Conservation (phyloP, 2,113 vertebrate genomes). For the Regulus satrapa region DNA sequence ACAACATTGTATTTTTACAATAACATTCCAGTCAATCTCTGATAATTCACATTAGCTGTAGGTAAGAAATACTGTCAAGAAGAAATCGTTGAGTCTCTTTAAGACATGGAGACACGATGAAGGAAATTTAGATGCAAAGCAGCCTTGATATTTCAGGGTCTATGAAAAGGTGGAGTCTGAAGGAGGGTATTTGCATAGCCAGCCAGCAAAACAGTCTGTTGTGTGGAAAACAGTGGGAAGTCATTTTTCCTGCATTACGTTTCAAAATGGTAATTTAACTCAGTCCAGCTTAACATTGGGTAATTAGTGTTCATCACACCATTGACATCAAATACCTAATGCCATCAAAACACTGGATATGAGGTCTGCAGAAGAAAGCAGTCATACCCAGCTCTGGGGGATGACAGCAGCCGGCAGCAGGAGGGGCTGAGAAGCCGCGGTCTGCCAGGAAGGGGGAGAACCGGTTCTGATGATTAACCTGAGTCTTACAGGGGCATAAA, state of each 20-base stretch:
- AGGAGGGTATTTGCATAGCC: neutral
- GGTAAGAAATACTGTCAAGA: neutral
- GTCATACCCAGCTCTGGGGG: neutral
- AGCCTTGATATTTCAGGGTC: neutral
- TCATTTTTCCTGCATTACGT: neutral
- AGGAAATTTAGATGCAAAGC: neutral
- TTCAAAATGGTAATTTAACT: neutral
- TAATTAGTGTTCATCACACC: rapidly evolving
- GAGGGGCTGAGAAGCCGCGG: too few relatives aligned
- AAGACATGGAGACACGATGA: neutral
- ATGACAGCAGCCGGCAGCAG: rapidly evolving
- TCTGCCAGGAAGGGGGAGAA: neutral
- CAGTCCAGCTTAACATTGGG: rapidly evolving
- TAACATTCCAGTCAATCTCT: neutral
- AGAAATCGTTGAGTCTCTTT: neutral
- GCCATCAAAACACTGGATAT: neutral
- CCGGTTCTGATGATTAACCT: neutral
- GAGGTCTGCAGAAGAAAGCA: neutral
- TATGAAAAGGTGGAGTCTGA: neutral
- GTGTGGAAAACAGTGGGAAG: neutral
- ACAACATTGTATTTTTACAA: neutral
- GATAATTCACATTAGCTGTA: neutral
- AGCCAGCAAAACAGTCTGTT: neutral
- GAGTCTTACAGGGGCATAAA: rapidly evolving
- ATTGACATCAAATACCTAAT: neutral